A percentile compares a stretch with the other conserved stretches of the same genome.
Evolutionary conservation across 2,888 invertebrate species (phyloP).

Genomic region (Monopis laevigella): DNA sequence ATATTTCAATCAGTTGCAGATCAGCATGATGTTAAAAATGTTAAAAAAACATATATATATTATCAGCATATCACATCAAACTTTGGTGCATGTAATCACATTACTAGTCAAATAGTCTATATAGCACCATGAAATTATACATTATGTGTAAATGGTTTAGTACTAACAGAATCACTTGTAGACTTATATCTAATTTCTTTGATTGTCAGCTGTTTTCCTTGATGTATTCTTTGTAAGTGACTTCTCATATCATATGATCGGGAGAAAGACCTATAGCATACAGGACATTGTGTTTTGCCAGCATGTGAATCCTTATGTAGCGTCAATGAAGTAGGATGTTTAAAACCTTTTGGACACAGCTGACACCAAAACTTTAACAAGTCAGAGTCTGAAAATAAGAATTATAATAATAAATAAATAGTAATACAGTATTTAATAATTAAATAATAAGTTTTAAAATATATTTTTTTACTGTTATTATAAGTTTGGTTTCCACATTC

Average conservation of each 20-base stretch:
- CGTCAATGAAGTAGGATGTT: conserved; percentile 70
- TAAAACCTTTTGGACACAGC: conserved; percentile 71
- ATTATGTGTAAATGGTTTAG: conserved; percentile 52
- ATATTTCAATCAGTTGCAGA: too few species aligned
- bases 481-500: too few species aligned
- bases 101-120: too few species aligned
- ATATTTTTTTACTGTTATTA: too few species aligned
- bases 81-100: too few species aligned
- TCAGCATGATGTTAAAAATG: too few species aligned
- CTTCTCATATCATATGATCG: conserved; percentile 71
- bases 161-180: conserved; percentile 41
- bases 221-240: conserved; percentile 68
- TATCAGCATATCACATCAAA: too few species aligned
- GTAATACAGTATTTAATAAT: too few species aligned
- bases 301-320: conserved; percentile 71
- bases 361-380: conserved; percentile 69
- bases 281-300: conserved; percentile 71
- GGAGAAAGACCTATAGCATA: conserved; percentile 69
- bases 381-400: conserved; percentile 56
- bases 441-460: too few species aligned
- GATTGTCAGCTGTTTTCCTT: conserved; percentile 60
- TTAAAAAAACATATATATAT: too few species aligned
- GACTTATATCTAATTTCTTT: conserved; percentile 60
- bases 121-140: too few species aligned
- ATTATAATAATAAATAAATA: too few species aligned